Evolutionary conservation across 2,797 vertebrate genomes (phyloP).

Genomic region (Myotis planiceps): DNA sequence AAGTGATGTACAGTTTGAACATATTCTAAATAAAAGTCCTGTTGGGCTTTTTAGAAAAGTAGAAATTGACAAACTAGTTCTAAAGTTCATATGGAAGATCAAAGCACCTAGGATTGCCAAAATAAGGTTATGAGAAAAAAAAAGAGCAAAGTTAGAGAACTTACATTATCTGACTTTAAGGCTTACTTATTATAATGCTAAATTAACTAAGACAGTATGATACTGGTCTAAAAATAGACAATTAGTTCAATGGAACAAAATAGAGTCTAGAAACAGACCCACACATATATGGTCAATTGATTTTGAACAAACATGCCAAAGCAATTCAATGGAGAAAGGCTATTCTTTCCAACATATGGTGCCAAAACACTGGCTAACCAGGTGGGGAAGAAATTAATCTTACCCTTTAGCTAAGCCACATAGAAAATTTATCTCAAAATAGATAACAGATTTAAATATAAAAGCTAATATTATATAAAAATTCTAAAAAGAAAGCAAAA

Average conservation of each 20-base stretch:
- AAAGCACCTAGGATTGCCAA: not conserved
- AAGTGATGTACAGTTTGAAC: not conserved
- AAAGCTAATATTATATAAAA: not conserved
- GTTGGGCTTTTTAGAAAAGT: not conserved
- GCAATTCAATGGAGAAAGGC: constrained; percentile 1
- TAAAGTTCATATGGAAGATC: not conserved
- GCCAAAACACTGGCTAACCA: not conserved
- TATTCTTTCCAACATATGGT: constrained; percentile 5
- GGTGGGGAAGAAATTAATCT: not conserved
- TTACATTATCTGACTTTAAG: not conserved
- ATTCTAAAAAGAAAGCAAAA: not conserved
- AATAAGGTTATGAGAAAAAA: not conserved
- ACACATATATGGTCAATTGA: not conserved
- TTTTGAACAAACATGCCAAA: constrained; percentile 31
- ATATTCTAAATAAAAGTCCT: not conserved
- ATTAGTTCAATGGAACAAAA: not conserved
- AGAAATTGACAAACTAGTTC: not conserved
- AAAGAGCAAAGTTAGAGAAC: not conserved
- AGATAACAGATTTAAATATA: not conserved
- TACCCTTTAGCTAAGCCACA: not conserved
- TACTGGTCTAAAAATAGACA: not conserved
- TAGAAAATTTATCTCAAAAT: constrained; percentile 28
- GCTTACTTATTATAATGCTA: not conserved
- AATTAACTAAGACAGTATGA: not conserved
- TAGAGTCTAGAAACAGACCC: not conserved